Evolutionary conservation across 2,113 vertebrate genomes (phyloP), one percentile per base, ranked within the genome.

Genomic region (Azemiops feae): DNA sequence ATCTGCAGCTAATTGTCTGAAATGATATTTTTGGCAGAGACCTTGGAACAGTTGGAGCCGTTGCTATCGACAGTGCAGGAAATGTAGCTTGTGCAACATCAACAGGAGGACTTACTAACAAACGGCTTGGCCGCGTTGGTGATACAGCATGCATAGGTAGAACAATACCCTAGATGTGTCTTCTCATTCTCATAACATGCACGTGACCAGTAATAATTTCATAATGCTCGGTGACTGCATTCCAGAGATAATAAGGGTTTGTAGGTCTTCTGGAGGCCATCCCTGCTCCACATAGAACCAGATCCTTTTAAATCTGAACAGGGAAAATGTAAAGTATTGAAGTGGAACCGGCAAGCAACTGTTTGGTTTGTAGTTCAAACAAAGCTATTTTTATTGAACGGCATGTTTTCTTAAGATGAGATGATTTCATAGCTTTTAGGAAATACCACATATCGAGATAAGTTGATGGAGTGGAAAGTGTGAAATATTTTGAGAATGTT

Each of bases 41-140:
- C 94, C 98, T 98, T 96, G 98, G 98, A 95, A 98, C 98, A 16
- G 98, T 99, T 0, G 98, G 98, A 88, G 98, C 98, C 53, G 98
- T 99, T 96, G 97, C 98, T 7, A 95, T 98, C 34, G 98, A 98
- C 93, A 92, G 89, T n/a, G 96, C 98, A 92, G 98, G 98, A 89
- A 98, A 98, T 45, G 74, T 98, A 22, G 98, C 98, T 95, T 98
- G 98, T 96, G 98, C 98, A 45, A 98, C 98, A 92, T 98, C 98
- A 91, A 98, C 98, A 0, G 98, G 98, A 91, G 98, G 98, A 96
- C 97, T 98, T n/a, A 95, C 98, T 45, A 98, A 98, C 96, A 98
- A 99, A 97, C 98, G 98, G 96, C 95, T 98, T 92, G 98, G 98
- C 89, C 98, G 98, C 27, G 97, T 98, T 94, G 98, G 99, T 86